Evolutionary conservation across 2,113 vertebrate genomes (phyloP).

Genomic region (Catharus fuscescens): DNA sequence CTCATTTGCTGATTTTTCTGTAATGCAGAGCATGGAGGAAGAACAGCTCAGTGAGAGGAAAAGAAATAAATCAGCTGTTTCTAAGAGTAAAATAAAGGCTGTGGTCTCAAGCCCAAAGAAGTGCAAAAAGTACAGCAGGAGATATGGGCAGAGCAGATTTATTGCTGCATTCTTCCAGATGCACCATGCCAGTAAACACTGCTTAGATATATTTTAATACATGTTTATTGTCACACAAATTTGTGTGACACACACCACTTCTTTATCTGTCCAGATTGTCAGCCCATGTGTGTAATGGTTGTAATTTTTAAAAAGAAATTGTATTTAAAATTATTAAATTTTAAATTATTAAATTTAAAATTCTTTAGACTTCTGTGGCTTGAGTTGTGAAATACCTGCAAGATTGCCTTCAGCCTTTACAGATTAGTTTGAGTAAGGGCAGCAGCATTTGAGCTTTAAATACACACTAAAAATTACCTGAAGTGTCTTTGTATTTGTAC

Average conservation of each 20-base stretch:
- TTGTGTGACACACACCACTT: background rate
- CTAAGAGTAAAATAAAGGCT: background rate
- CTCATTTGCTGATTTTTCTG: background rate
- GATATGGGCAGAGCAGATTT: background rate
- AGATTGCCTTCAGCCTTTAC: background rate
- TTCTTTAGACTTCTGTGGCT: background rate
- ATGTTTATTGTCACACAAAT: background rate
- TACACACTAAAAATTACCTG: background rate
- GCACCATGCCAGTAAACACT: background rate
- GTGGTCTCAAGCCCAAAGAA: background rate
- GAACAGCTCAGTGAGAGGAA: background rate
- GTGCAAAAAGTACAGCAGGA: background rate
- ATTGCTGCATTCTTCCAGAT: background rate
- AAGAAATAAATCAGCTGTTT: background rate
- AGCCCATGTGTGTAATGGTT: background rate
- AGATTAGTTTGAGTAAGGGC: background rate
- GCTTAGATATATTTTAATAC: background rate
- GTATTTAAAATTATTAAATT: background rate
- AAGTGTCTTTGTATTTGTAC: background rate
- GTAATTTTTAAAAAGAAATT: background rate
- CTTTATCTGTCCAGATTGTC: background rate
- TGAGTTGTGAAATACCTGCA: background rate
- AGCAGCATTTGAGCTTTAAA: background rate
- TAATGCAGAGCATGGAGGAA: background rate
- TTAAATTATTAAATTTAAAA: too few relatives aligned